Conservation (phyloP, 2,797 vertebrate genomes). For the Craterocephalus amniculus region DNA sequence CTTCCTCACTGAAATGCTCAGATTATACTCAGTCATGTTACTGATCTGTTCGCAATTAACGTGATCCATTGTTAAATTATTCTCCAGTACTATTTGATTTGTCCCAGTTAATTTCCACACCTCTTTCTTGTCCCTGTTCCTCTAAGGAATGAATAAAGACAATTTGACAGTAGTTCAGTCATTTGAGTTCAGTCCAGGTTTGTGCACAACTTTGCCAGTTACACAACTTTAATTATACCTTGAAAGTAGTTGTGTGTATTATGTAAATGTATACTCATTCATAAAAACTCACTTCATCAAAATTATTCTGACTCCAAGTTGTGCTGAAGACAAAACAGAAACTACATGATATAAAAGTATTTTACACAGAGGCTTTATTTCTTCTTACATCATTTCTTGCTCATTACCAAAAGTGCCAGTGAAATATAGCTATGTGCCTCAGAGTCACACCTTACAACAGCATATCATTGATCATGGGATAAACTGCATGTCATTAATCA, state of each 20-base stretch:
- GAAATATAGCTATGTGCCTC: neutral
- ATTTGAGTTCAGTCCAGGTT: neutral
- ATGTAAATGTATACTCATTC: neutral
- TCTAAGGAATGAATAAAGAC: no score
- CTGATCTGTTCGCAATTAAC: no score
- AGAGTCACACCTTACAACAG: neutral
- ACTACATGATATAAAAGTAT: no score
- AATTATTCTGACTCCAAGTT: neutral
- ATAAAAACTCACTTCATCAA: neutral
- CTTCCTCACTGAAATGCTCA: no score
- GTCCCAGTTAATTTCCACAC: no score
- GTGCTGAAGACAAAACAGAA: neutral
- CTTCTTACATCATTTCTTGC: no score
- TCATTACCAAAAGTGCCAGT: neutral
- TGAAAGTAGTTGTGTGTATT: no score
- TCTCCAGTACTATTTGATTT: no score
- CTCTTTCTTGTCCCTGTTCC: no score
- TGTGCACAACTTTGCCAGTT: neutral
- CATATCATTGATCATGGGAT: neutral
- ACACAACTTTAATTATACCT: neutral
- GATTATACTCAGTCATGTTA: no score
- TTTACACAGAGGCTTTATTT: no score
- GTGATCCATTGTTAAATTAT: no score
- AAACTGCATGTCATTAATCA: neutral
- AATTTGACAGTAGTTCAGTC: neutral